Evolutionary conservation across 2,113 vertebrate genomes (phyloP).

Genomic region (Onychostruthus taczanowskii): DNA sequence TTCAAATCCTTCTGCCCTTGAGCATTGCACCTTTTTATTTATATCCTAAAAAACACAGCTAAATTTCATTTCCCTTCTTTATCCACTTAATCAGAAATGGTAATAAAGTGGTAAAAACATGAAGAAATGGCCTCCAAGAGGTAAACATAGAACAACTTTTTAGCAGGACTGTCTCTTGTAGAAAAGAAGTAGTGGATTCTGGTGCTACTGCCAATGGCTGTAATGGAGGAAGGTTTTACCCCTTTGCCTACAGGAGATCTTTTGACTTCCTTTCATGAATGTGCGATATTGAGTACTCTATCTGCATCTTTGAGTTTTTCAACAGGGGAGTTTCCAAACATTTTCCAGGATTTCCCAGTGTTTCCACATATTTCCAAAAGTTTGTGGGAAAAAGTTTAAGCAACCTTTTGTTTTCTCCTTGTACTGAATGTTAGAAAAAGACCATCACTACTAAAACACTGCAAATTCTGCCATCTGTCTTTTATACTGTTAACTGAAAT

Average conservation of each 20-base stretch:
- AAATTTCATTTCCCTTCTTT: background rate
- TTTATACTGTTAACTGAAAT: background rate
- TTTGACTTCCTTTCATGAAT: background rate
- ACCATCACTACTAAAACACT: background rate
- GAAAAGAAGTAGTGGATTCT: background rate
- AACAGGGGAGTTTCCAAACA: background rate
- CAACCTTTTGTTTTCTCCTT: background rate
- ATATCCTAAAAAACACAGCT: background rate
- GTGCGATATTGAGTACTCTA: rapidly evolving
- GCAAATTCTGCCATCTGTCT: constrained; percentile 15
- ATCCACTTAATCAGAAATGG: background rate
- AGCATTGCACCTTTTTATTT: background rate
- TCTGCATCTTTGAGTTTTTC: background rate
- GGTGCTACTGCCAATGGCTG: background rate
- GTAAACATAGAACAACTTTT: background rate
- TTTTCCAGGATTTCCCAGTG: background rate
- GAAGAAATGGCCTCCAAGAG: background rate
- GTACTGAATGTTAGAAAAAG: background rate
- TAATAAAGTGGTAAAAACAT: background rate
- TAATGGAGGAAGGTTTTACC: background rate
- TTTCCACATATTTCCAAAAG: background rate
- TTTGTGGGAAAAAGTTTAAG: background rate
- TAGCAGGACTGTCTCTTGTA: background rate
- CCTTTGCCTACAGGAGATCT: background rate
- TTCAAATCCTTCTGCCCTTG: background rate